A percentile compares a stretch with the other conserved stretches of the same genome.
These are phyloP conservation scores for Cephus cinctus DNA, from an alignment of 1,140 invertebrate species.

Conservation along the genomic window DNA sequence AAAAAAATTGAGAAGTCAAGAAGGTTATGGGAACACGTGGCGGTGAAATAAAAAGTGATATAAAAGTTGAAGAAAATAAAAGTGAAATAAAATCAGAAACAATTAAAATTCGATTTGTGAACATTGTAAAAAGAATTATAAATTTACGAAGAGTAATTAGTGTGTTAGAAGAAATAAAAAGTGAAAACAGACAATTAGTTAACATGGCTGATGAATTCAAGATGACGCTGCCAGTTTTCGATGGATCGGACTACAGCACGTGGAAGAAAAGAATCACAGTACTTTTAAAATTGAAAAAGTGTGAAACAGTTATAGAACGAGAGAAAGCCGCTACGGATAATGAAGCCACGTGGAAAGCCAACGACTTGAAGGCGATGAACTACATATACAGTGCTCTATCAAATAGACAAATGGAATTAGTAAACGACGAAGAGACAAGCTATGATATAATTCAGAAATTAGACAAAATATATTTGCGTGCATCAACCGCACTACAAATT, in stretches of 20 bases:
- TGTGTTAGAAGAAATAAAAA: background rate
- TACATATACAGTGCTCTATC: constrained; percentile 2
- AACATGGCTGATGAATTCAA: background rate
- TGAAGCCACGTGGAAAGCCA: constrained; percentile 2
- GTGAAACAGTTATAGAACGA: constrained; percentile 1
- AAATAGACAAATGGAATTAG: constrained; percentile 1
- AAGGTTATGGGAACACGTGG: constrained; percentile 6
- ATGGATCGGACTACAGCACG: background rate
- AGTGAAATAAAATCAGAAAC: background rate
- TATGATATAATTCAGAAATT: constrained; percentile 1
- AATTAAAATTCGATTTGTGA: background rate
- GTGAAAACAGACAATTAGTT: constrained; percentile 2
- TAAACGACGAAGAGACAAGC: background rate
- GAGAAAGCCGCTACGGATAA: background rate
- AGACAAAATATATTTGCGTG: constrained; percentile 4
- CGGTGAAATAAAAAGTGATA: background rate
- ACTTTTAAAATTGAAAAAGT: constrained; percentile 3
- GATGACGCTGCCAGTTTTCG: constrained; percentile 2
- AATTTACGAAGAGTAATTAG: background rate
- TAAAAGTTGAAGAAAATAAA: background rate
- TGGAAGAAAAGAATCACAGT: constrained; percentile 1
- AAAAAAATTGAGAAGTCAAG: too few species aligned
- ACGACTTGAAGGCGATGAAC: constrained; percentile 1
- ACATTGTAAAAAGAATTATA: background rate
- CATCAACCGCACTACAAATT: background rate